Conservation (phyloP, 2,888 invertebrate species). For the Parochlus steinenii region DNA sequence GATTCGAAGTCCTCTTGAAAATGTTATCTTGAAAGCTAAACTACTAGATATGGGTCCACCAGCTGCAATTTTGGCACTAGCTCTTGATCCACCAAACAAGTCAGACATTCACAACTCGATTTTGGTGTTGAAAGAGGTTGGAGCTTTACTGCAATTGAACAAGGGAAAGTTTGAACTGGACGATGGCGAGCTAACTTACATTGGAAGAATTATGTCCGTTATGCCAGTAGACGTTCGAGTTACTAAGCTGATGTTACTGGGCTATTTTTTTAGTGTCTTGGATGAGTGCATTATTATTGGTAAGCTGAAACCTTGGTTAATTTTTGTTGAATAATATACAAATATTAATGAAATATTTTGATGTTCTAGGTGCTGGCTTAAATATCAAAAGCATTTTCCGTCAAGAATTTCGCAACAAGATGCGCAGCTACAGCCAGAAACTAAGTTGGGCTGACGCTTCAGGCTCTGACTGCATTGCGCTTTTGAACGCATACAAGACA, state of each 20-base stretch:
- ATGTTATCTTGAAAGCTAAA: slow-evolving; percentile 65
- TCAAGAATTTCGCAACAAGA: slow-evolving; percentile 48
- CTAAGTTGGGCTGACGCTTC: slow-evolving; percentile 68
- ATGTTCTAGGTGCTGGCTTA: slow-evolving; percentile 56
- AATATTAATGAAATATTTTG: slow-evolving; percentile 13
- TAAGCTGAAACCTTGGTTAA: slow-evolving; percentile 15
- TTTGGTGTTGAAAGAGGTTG: slow-evolving; percentile 66
- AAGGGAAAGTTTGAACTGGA: slow-evolving; percentile 34
- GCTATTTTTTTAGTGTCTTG: slow-evolving; percentile 69
- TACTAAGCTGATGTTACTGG: slow-evolving; percentile 70
- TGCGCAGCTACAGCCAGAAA: slow-evolving; percentile 58
- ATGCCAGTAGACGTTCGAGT: slow-evolving; percentile 71
- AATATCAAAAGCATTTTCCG: slow-evolving; percentile 66
- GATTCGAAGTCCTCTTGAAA: slow-evolving; percentile 62
- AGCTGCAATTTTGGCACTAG: slow-evolving; percentile 58
- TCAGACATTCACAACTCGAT: slow-evolving; percentile 67
- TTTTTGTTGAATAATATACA: no score
- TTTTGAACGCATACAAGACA: slow-evolving; percentile 63
- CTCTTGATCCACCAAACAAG: slow-evolving; percentile 75
- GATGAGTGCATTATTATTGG: slow-evolving; percentile 75
- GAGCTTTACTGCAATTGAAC: slow-evolving; percentile 51
- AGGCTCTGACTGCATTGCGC: slow-evolving; percentile 65
- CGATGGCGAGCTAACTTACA: slow-evolving; percentile 77
- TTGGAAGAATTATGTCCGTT: slow-evolving; percentile 66
- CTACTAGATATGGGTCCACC: slow-evolving; percentile 68